A percentile compares a stretch with the other conserved stretches of the same genome.
Conservation (phyloP, 2,888 invertebrate species). For the Drosophila incognita region DNA sequence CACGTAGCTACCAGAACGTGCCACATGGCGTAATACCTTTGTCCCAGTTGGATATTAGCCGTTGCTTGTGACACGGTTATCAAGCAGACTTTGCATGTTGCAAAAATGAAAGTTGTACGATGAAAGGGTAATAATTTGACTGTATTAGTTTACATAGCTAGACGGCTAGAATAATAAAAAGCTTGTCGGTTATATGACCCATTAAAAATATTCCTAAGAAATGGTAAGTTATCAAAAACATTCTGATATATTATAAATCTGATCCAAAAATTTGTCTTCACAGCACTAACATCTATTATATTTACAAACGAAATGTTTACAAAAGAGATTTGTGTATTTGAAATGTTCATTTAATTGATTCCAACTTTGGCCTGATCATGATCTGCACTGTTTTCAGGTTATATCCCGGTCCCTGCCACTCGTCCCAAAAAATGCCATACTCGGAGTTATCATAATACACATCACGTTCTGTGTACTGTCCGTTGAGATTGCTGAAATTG, state of each 20-base stretch:
- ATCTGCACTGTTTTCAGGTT: slow-evolving; percentile 49
- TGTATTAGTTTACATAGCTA: background rate
- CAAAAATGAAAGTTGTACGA: background rate
- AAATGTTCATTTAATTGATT: slow-evolving; percentile 19
- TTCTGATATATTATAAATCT: background rate
- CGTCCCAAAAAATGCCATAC: slow-evolving; percentile 54
- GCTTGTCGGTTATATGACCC: background rate
- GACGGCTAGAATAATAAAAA: background rate
- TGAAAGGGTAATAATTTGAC: slow-evolving; percentile 18
- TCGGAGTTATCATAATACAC: slow-evolving; percentile 51
- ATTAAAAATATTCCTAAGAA: background rate
- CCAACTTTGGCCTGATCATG: slow-evolving; percentile 40
- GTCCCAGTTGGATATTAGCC: slow-evolving; percentile 11
- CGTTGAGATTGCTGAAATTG: slow-evolving; percentile 45
- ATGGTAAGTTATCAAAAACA: background rate
- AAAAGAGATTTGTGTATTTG: background rate
- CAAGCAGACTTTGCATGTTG: slow-evolving; percentile 5
- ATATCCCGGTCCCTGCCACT: slow-evolving; percentile 52
- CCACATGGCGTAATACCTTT: slow-evolving; percentile 15
- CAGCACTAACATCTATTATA: background rate
- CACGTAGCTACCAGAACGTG: slow-evolving; percentile 25
- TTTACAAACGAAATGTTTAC: slow-evolving; percentile 1
- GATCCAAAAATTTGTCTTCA: background rate
- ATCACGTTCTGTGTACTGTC: slow-evolving; percentile 37
- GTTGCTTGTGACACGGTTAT: slow-evolving; percentile 2